These are phyloP conservation scores for Dromas ardeola DNA, from an alignment of 2,113 vertebrate genomes.

Conservation along the genomic window DNA sequence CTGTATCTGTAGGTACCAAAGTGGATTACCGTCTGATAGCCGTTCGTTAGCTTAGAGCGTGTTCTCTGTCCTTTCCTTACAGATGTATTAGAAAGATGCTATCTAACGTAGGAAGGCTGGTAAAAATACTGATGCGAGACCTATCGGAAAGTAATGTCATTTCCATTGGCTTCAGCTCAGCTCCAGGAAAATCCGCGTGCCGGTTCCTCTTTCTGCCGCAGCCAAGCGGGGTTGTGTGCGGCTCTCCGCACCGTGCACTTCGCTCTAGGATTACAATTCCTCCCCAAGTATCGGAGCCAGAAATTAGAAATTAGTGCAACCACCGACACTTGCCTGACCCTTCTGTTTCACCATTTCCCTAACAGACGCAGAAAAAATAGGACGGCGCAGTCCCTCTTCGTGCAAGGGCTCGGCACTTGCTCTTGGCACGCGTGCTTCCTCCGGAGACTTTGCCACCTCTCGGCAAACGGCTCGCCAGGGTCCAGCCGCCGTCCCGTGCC, in stretches of 20 bases:
- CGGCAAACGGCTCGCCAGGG: background rate
- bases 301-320: background rate
- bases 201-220: background rate
- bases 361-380: background rate
- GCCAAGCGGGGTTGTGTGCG: background rate
- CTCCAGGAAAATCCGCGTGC: background rate
- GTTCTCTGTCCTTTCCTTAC: constrained; percentile 19
- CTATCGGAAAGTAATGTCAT: constrained; percentile 15
- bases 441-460: background rate
- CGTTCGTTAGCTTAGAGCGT: background rate
- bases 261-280: background rate
- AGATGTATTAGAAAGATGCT: constrained; percentile 45
- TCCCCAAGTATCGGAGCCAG: background rate
- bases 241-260: background rate
- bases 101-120: constrained; percentile 6
- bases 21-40: constrained; percentile 27
- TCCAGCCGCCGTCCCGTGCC: rapidly evolving
- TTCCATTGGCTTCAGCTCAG: constrained; percentile 51
- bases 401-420: background rate
- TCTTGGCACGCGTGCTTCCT: background rate
- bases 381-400: rapidly evolving
- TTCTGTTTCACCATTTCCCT: background rate
- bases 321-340: background rate
- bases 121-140: constrained; percentile 54
- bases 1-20: constrained; percentile 30